Evolutionary conservation across 2,888 invertebrate genomes (phyloP).

Genomic region (Acrobasis suavella): DNA sequence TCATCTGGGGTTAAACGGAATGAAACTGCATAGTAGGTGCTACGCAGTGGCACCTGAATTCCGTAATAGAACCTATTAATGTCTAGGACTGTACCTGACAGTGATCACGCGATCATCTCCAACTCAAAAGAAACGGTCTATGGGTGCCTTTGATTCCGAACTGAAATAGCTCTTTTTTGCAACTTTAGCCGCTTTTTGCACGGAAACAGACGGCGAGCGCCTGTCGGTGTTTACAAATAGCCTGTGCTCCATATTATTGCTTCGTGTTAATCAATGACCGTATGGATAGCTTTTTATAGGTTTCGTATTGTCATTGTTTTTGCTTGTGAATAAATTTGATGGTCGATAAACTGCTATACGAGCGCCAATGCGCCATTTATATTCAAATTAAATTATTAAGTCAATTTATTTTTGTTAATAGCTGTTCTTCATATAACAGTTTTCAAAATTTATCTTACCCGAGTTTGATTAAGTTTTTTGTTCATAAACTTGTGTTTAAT

Average conservation of each 20-base stretch:
- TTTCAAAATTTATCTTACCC: too few relatives aligned
- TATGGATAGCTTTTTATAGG: slow-evolving; percentile 1
- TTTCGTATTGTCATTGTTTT: neutral
- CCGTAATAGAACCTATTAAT: neutral
- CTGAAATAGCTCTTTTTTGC: slow-evolving; percentile 11
- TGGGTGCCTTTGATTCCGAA: slow-evolving; percentile 3
- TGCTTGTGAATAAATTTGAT: neutral
- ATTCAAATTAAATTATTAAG: too few relatives aligned
- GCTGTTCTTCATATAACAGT: too few relatives aligned
- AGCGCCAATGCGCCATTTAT: too few relatives aligned
- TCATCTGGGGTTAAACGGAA: too few relatives aligned
- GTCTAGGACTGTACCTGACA: neutral
- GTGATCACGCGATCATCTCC: slow-evolving; percentile 26
- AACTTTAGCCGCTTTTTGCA: slow-evolving; percentile 3
- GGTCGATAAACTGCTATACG: slow-evolving; percentile 1
- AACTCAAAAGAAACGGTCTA: slow-evolving; percentile 14
- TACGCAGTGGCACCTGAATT: too few relatives aligned
- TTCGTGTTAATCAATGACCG: slow-evolving; percentile 12
- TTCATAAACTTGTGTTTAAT: too few relatives aligned
- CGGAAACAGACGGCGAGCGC: neutral
- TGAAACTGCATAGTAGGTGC: too few relatives aligned
- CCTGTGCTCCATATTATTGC: neutral
- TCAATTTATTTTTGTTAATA: too few relatives aligned
- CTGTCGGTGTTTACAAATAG: slow-evolving; percentile 17
- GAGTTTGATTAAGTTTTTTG: too few relatives aligned